Evolutionary conservation across 2,113 vertebrate genomes (phyloP), one percentile per base, ranked within the genome.

Genomic region (Notothenia rossii): DNA sequence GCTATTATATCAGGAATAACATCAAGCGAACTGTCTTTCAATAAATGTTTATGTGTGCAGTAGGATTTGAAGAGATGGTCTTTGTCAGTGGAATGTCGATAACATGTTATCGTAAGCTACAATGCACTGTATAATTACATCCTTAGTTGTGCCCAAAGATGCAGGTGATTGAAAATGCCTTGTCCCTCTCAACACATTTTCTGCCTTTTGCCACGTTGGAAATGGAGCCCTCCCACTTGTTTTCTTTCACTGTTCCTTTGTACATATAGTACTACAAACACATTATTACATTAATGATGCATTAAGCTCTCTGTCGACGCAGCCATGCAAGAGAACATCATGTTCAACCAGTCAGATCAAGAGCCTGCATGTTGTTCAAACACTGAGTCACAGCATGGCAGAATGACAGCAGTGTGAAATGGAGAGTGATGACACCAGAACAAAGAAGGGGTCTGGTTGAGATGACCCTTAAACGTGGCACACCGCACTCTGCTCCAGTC

Each of bases 391-490:
- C 70, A 78, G 85, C 66, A 14, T 67, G 81, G 25, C 83, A 66
- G 63, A 69, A 54, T 82, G 87, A 88, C 79, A 84, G 73, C 80
- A 18, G 75, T 72, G 86, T 86, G 90, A 90, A 92, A 93, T 88
- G 89, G 89, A 92, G 92, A 93, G 87, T 84, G 86, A 93, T 91
- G 91, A 92, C 75, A 88, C 89, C 50, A 20, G 76, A 71, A 88
- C 78, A 90, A 84, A 90, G 86, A 72, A 69, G 78, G 75, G 88
- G 85, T 88, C 85, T 85, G 81, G 53, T 73, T 83, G 74, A 87
- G 78, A 64, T 94, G 91, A 94, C 92, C 92, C 89, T 86, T 90
- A 85, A 91, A 92, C 86, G 79, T 70, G 83, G 79, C 72, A 83
- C 72, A 83, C 72, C 69, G 72, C 82, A 78, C 81, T 82, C 75